These are phyloP conservation scores for Plectus sambesii DNA, from an alignment of 1,140 invertebrate genomes.

Conservation along the genomic window DNA sequence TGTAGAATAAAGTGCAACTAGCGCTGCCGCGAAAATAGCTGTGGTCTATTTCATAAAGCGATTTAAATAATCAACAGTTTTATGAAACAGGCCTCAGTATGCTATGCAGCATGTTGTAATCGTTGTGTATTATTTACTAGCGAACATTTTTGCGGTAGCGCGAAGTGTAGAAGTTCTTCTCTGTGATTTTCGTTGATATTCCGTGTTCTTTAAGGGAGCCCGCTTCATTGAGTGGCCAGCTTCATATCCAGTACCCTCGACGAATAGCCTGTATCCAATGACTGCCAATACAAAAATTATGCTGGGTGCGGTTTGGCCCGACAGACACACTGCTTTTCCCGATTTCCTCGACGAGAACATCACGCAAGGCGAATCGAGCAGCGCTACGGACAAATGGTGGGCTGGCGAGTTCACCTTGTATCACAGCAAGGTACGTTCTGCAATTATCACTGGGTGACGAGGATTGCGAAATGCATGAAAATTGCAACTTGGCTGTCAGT, in stretches of 20 bases:
- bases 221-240: constrained; percentile 28
- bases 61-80: no score
- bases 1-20: not conserved
- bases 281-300: constrained; percentile 28
- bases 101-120: no score
- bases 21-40: no score
- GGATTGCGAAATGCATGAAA: no score
- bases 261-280: constrained; percentile 26
- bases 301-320: constrained; percentile 45
- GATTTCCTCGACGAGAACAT: constrained; percentile 42
- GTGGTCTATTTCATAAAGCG: no score
- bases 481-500: no score
- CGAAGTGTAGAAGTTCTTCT: no score
- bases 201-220: constrained; percentile 14
- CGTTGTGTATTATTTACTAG: no score
- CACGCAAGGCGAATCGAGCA: no score
- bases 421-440: constrained; percentile 18
- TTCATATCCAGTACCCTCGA: constrained; percentile 15
- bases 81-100: no score
- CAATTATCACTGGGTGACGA: no score
- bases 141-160: no score
- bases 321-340: constrained; percentile 38
- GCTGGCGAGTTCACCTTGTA: constrained; percentile 18
- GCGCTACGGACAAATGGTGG: constrained; percentile 27
- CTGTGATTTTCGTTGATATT: constrained; percentile 5